Conservation (phyloP, 2,888 invertebrate species). For the Clostera curtula region DNA sequence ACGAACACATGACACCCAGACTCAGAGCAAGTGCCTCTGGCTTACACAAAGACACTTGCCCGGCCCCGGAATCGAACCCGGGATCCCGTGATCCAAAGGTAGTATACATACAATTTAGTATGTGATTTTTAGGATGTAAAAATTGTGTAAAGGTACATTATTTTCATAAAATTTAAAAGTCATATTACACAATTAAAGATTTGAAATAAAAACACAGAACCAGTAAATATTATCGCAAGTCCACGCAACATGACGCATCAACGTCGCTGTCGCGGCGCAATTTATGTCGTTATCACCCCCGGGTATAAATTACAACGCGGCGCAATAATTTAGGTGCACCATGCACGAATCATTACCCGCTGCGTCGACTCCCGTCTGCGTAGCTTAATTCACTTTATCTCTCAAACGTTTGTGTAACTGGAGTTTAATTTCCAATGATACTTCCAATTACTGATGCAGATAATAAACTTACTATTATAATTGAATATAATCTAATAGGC, state of each 20-base stretch:
- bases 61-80: too few species aligned
- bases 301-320: constrained; percentile 67
- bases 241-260: constrained; percentile 44
- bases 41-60: too few species aligned
- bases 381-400: constrained; percentile 67
- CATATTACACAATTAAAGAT: too few species aligned
- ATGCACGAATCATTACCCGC: constrained; percentile 73
- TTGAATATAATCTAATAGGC: constrained; percentile 22
- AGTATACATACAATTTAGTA: too few species aligned
- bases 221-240: constrained; percentile 1
- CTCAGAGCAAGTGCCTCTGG: too few species aligned
- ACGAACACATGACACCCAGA: too few species aligned
- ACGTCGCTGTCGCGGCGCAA: constrained; percentile 61
- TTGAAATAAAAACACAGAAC: too few species aligned
- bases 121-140: too few species aligned
- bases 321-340: constrained; percentile 71
- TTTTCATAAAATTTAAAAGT: too few species aligned
- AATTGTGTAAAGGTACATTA: too few species aligned
- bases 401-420: constrained; percentile 52
- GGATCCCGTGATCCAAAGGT: too few species aligned
- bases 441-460: constrained; percentile 26
- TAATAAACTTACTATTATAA: too few species aligned
- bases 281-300: constrained; percentile 70
- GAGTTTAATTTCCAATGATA: constrained; percentile 43
- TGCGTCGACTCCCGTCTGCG: constrained; percentile 46